These are phyloP conservation scores for Xerus rutilus DNA, from an alignment of 2,797 vertebrate species.

Conservation along the genomic window DNA sequence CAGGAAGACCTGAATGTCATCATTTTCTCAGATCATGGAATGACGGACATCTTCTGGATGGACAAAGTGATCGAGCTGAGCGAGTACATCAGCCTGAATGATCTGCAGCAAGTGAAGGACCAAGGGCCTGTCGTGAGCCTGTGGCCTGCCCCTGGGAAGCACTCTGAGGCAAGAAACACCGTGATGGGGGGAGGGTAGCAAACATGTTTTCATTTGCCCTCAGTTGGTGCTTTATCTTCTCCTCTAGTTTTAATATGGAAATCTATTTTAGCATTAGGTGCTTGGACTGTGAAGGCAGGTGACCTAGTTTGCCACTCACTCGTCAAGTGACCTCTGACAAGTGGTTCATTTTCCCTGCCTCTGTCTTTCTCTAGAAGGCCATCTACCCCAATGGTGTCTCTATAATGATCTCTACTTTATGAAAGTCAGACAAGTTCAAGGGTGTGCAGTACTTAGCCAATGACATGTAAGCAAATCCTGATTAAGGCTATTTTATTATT, in stretches of 20 bases:
- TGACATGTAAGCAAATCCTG: fast-evolving
- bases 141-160: conserved; percentile 92
- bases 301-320: not conserved
- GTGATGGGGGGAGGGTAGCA: fast-evolving
- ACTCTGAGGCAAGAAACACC: conserved; percentile 87
- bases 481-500: not conserved
- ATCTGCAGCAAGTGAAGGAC: conserved; percentile 94
- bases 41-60: conserved; percentile 95
- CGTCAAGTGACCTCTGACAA: fast-evolving
- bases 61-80: conserved; percentile 95
- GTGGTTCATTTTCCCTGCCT: not conserved
- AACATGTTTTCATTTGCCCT: fast-evolving
- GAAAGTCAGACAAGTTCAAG: not conserved
- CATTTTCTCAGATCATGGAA: conserved; percentile 97
- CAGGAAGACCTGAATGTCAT: conserved; percentile 91
- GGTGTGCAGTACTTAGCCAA: fast-evolving
- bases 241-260: not conserved
- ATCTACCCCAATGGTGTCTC: too few relatives aligned
- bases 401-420: not conserved
- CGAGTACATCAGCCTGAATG: conserved; percentile 90
- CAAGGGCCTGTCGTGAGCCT: conserved; percentile 95
- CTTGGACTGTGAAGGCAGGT: not conserved
- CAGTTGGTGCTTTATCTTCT: too few relatives aligned
- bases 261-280: fast-evolving
- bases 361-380: not conserved